Evolutionary conservation across 2,113 vertebrate genomes (phyloP), one percentile per base, ranked within the genome.

Genomic region (Eulemur rufifrons): DNA sequence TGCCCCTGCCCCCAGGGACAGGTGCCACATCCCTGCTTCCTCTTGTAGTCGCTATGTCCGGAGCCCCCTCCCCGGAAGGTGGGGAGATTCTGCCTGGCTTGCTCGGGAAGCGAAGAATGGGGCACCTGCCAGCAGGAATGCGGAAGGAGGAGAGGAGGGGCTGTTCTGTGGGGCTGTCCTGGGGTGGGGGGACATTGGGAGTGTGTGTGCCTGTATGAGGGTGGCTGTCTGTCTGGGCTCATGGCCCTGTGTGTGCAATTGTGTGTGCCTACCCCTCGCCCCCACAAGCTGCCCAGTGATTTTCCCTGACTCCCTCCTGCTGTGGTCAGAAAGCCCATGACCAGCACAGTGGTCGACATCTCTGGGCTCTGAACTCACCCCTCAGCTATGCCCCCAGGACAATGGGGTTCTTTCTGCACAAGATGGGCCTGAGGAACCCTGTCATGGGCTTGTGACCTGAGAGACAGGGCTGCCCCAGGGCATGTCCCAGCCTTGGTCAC

Each of bases 281-380:
- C 89, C 83, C 47, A 25, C 66, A 54, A 50, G 73, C 54, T 2
- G 27, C 61, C 42, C 14, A 11, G n/a, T 10, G 66, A 25, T 37
- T 81, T 63, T 47, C 80, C 77, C 86, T 2, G 37, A n/a, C 84
- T 61, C 83, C 64, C 25, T 76, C 56, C 82, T 21, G 20, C 78
- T 91, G 91, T 9, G 92, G 32, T 82, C 63, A n/a, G 89, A 76
- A 25, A 94, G 86, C 91, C n/a, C 50, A 34, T 4, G 92, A 74
- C 82, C 96, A 94, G 87, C 81, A 80, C n/a, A 0, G 50, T 23
- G 59, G 61, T 37, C 85, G 64, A 61, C 91, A 6, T 94, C 98
- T 97, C 95, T 78, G 90, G 86, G 0, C 77, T 93, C 97, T 98
- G 98, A 98, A 98, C 97, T 98, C 98, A 98, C 97, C 86, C 98